A percentile compares a stretch with the other conserved stretches of the same genome.
Evolutionary conservation across 2,888 invertebrate species (phyloP).

Genomic region (Pollenia griseotomentosa): DNA sequence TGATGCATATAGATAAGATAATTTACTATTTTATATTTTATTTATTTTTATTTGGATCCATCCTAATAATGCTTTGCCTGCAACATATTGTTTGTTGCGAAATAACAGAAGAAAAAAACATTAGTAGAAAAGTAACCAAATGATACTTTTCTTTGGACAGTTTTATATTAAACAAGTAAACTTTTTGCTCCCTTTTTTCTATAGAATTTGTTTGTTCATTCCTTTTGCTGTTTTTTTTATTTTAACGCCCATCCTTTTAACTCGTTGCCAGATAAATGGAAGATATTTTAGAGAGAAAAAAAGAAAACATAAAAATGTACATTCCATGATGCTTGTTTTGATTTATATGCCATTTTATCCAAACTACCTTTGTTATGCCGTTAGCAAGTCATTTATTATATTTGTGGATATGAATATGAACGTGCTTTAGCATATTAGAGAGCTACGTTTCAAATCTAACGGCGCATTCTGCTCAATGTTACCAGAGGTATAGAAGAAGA

Average conservation of each 20-base stretch:
- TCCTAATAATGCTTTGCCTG: no score
- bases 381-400: constrained; percentile 7
- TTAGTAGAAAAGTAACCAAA: constrained; percentile 29
- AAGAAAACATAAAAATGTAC: constrained; percentile 1
- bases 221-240: constrained; percentile 2
- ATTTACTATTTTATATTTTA: no score
- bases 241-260: constrained; percentile 16
- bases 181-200: background rate
- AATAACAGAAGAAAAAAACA: constrained; percentile 1
- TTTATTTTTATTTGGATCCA: no score
- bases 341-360: constrained; percentile 24
- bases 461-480: no score
- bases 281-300: background rate
- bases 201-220: constrained; percentile 1
- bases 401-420: constrained; percentile 1
- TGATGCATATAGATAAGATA: no score
- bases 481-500: no score
- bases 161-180: constrained; percentile 51
- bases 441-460: no score
- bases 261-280: constrained; percentile 20
- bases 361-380: background rate
- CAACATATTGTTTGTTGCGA: background rate
- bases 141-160: constrained; percentile 47
- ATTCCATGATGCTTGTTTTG: constrained; percentile 11
- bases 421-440: background rate